phyloP scores from a whole-genome alignment of 2,113 vertebrate species.

The Syngnathus scovelli region DNA sequence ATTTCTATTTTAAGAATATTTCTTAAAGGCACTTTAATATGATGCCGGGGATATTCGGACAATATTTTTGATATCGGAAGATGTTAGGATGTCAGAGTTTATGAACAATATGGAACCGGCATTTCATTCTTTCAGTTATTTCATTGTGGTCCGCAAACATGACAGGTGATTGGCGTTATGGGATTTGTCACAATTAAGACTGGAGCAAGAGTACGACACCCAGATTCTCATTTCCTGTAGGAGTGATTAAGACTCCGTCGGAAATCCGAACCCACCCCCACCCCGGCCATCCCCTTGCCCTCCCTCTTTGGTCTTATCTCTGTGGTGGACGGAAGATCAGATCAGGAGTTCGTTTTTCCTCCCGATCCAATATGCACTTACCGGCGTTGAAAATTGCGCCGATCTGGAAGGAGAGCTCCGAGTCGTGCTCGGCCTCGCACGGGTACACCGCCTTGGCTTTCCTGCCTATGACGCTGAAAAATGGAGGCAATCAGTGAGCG shows the following conservation, averaged over 20 bases:
- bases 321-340: slow-evolving; percentile 64
- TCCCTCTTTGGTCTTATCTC: slow-evolving; percentile 43
- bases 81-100: too few relatives aligned
- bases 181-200: slow-evolving; percentile 25
- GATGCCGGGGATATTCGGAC: too few relatives aligned
- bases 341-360: slow-evolving; percentile 61
- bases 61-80: too few relatives aligned
- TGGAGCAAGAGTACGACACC: slow-evolving; percentile 25
- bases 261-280: slow-evolving; percentile 32
- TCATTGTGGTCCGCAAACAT: neutral
- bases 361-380: slow-evolving; percentile 82
- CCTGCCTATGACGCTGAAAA: slow-evolving; percentile 75
- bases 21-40: too few relatives aligned
- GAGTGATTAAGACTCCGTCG: slow-evolving; percentile 60
- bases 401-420: slow-evolving; percentile 92
- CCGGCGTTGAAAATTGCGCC: slow-evolving; percentile 94
- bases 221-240: slow-evolving; percentile 54
- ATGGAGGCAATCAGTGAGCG: slow-evolving; percentile 74
- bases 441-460: slow-evolving; percentile 93
- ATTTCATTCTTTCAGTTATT: neutral
- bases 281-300: neutral
- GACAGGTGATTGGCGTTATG: neutral
- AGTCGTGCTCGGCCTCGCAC: slow-evolving; percentile 93
- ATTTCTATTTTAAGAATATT: too few relatives aligned
- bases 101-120: too few relatives aligned